These are phyloP conservation scores for Linnaemya vulpina DNA, from an alignment of 2,888 invertebrate genomes.

Conservation along the genomic window DNA sequence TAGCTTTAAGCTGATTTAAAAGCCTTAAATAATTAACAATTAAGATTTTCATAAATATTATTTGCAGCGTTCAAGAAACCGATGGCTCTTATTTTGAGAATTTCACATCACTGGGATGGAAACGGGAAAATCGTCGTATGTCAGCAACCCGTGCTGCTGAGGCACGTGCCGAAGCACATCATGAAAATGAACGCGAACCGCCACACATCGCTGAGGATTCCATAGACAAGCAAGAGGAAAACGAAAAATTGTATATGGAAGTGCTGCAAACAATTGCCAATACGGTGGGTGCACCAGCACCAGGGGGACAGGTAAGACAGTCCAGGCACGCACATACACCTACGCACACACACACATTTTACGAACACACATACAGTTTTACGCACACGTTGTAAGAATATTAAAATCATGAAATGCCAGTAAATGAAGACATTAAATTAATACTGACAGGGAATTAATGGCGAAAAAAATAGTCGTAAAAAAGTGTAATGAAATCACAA, in stretches of 20 bases:
- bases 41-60: background rate
- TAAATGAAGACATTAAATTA: slow-evolving; percentile 35
- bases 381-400: background rate
- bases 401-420: background rate
- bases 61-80: slow-evolving; percentile 93
- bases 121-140: slow-evolving; percentile 93
- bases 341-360: slow-evolving; percentile 10
- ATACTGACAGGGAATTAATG: slow-evolving; percentile 18
- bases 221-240: slow-evolving; percentile 82
- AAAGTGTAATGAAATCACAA: background rate
- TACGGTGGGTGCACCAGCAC: slow-evolving; percentile 91
- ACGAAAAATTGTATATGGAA: slow-evolving; percentile 92
- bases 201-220: slow-evolving; percentile 80
- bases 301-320: slow-evolving; percentile 85
- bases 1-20: too few relatives aligned
- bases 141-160: slow-evolving; percentile 90
- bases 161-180: slow-evolving; percentile 88
- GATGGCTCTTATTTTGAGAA: slow-evolving; percentile 97
- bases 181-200: slow-evolving; percentile 82
- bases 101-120: slow-evolving; percentile 95
- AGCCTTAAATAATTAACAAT: too few relatives aligned
- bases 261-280: slow-evolving; percentile 98
- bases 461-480: background rate
- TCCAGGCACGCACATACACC: background rate
- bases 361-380: background rate